A percentile compares a stretch with the other conserved stretches of the same genome.
Evolutionary conservation across 2,113 vertebrate genomes (phyloP).

Genomic region (Pelvicachromis taeniatus): DNA sequence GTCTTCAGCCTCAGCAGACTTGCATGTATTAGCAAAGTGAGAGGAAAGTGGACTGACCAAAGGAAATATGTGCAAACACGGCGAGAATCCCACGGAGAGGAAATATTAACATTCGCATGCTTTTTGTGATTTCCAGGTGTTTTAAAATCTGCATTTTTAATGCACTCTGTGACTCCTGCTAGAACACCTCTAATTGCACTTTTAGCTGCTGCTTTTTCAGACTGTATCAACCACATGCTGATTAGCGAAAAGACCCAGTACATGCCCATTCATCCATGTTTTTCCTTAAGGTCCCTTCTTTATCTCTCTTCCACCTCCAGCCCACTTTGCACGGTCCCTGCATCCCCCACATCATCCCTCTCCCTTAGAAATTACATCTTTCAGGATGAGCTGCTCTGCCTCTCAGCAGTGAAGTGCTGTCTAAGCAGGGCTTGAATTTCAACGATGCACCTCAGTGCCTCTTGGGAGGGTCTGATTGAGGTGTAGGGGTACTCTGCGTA

Average conservation of each 20-base stretch:
- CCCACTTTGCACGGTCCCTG: conserved; percentile 23
- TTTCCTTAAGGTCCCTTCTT: neutral
- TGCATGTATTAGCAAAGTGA: conserved; percentile 26
- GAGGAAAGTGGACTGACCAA: conserved; percentile 45
- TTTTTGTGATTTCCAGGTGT: neutral
- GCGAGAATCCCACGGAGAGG: conserved; percentile 5
- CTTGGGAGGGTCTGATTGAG: conserved; percentile 54
- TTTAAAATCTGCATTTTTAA: neutral
- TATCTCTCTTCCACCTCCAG: conserved; percentile 17
- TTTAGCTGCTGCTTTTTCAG: neutral
- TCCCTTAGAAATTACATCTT: conserved; percentile 42
- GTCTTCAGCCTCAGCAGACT: neutral
- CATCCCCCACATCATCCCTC: conserved; percentile 10
- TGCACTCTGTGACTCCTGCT: neutral
- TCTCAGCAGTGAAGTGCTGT: conserved; percentile 18
- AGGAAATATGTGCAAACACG: conserved; percentile 42
- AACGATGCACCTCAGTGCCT: conserved; percentile 58
- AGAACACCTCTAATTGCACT: neutral
- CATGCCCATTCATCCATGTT: neutral
- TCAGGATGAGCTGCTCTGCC: conserved; percentile 41
- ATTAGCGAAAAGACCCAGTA: neutral
- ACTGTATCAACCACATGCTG: neutral
- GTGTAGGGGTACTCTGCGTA: conserved; percentile 13
- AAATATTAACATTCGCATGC: conserved; percentile 25
- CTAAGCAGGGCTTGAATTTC: conserved; percentile 55